Base-by-base conservation (phyloP, 2,888 invertebrate genomes). In the Cerastis leucographa region DNA sequence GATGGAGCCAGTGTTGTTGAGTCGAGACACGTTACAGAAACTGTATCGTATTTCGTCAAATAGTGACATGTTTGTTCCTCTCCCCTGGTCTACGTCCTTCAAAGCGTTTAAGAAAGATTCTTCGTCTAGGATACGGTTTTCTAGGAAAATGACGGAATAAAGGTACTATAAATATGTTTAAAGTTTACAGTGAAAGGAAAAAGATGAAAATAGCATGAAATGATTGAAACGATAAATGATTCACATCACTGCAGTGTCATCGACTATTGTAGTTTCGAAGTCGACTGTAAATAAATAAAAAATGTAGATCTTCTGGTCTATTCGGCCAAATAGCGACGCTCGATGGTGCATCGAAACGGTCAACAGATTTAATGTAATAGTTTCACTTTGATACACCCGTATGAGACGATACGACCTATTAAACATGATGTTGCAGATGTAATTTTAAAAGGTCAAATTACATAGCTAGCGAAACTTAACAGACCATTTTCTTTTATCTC, bases 21-120 rank as follows among this genome's bases (percentile, higher is more conserved):
- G 87, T 67, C 91, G 89, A n/a, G 95, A 93, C 74, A 91, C 85
- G 81, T 93, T 94, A 81, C 91, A 91, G 87, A 95, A 93, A 87
- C 96, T 96, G 61, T 94, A 92, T 40, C 96, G 90, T 81, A 96
- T 95, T 89, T 96, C 96, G 87, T 96, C 96, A 81, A 94, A 96
- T 0, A 96, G 87, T 0, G 96, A 96, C 82, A 96, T 87, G 87
- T 96, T 96, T 0, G 96, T 95, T 5, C 89, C 76, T 4, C 96
- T 92, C 0, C 96, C 96, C 8, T 93, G 93, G 74, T 95, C 95
- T 71, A 42, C 64, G n/a, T 95, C 96, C 81, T 90, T 92, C 12
- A 96, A 87, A 11, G 92, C 93, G 75, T 91, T 94, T 62, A 92
- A 54, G 84, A 96, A 96, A 0, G 95, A 94, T 25, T 96, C 96